These are phyloP conservation scores for Dryadula phaetusa DNA, from an alignment of 2,888 invertebrate species.

Conservation along the genomic window DNA sequence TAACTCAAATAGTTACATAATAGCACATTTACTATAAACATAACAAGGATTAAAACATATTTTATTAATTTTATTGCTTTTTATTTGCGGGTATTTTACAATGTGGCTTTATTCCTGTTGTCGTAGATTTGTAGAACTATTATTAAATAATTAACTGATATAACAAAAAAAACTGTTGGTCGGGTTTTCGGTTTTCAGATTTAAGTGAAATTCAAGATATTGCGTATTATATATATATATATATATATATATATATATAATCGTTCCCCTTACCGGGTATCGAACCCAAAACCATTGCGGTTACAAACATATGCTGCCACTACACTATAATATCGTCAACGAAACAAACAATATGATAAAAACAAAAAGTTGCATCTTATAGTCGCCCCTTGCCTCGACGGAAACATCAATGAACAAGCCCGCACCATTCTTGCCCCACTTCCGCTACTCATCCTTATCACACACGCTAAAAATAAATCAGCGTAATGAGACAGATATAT, in stretches of 20 bases:
- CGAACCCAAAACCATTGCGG: background rate
- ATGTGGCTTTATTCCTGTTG: background rate
- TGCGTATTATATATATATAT: too few relatives aligned
- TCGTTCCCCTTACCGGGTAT: too few relatives aligned
- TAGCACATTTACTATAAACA: too few relatives aligned
- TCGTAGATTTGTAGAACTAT: background rate
- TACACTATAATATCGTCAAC: background rate
- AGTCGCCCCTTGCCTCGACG: constrained; percentile 55
- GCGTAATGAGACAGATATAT: constrained; percentile 52
- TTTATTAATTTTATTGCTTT: too few relatives aligned
- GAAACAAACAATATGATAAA: constrained; percentile 4
- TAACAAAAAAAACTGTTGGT: background rate
- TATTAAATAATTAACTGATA: background rate
- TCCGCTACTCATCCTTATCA: constrained; percentile 68
- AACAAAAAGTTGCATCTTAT: constrained; percentile 48
- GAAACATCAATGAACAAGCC: constrained; percentile 74
- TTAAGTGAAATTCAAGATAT: too few relatives aligned
- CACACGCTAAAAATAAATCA: constrained; percentile 47
- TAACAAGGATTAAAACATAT: too few relatives aligned
- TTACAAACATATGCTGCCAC: background rate
- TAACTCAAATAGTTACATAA: too few relatives aligned
- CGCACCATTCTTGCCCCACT: constrained; percentile 69
- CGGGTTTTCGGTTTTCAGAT: too few relatives aligned
- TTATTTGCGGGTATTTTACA: too few relatives aligned
- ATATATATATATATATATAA: too few relatives aligned